These are phyloP conservation scores for Bombylius discolor DNA, from an alignment of 2,888 invertebrate species.

Conservation along the genomic window DNA sequence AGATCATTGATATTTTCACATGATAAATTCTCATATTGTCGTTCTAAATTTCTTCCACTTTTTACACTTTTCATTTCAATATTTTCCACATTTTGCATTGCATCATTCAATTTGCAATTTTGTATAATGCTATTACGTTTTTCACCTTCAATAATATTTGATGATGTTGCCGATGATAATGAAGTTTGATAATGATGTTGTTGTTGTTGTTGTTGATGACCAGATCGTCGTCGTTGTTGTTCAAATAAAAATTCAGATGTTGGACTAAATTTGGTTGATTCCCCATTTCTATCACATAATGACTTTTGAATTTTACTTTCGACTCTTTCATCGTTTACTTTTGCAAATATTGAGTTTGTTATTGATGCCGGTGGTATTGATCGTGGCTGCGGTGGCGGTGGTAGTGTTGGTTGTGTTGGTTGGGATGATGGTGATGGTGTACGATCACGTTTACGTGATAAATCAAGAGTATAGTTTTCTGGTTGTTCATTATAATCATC, in stretches of 20 bases:
- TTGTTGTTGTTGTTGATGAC: neutral
- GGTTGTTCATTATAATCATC: conserved; percentile 9
- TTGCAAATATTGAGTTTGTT: neutral
- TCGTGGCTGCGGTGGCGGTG: no score
- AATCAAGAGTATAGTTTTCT: conserved; percentile 15
- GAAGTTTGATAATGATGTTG: no score
- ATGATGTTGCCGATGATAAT: no score
- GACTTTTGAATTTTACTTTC: neutral
- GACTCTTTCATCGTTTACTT: conserved; percentile 9
- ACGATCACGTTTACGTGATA: conserved; percentile 5
- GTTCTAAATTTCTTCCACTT: neutral
- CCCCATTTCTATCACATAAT: neutral
- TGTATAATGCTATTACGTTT: neutral
- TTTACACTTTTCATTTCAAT: neutral
- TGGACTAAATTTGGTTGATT: neutral
- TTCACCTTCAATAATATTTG: neutral
- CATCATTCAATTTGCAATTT: neutral
- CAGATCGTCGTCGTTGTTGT: neutral
- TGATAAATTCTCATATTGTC: conserved; percentile 62
- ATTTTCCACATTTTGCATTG: neutral
- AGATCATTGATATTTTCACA: conserved; percentile 56
- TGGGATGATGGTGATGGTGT: neutral
- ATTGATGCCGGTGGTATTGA: neutral
- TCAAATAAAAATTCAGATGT: neutral
- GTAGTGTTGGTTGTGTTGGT: no score